Conservation (phyloP, 2,888 invertebrate genomes). For the Oxystoma pomonae region DNA sequence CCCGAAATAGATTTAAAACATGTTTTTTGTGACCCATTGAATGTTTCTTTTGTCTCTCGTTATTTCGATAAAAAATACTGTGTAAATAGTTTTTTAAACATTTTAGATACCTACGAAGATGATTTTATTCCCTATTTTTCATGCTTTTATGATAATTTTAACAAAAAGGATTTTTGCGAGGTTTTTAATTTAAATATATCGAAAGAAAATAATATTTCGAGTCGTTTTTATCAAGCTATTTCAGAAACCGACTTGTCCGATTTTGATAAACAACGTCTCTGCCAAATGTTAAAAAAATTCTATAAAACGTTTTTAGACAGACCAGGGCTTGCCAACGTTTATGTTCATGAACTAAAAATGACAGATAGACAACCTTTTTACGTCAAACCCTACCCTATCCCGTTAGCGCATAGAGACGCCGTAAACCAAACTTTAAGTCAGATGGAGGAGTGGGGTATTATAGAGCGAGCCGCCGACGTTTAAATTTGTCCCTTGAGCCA, state of each 20-base stretch:
- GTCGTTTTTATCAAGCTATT: neutral
- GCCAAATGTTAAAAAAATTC: neutral
- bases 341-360: no score
- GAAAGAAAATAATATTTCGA: neutral
- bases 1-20: neutral
- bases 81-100: no score
- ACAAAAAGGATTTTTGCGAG: neutral
- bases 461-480: conserved; percentile 1
- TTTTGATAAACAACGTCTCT: neutral
- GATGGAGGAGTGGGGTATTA: no score
- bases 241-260: neutral
- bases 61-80: no score
- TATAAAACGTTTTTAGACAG: no score
- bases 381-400: no score
- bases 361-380: no score
- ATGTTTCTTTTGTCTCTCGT: neutral
- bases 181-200: neutral
- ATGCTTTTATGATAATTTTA: neutral
- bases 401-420: no score
- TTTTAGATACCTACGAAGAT: neutral
- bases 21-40: neutral
- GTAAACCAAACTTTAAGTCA: no score
- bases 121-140: neutral
- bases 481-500: conserved; percentile 16
- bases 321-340: no score